A percentile compares a stretch with the other conserved stretches of the same genome.
phyloP scores from a whole-genome alignment of 1,140 invertebrate species.

The Homalodisca vitripennis region DNA sequence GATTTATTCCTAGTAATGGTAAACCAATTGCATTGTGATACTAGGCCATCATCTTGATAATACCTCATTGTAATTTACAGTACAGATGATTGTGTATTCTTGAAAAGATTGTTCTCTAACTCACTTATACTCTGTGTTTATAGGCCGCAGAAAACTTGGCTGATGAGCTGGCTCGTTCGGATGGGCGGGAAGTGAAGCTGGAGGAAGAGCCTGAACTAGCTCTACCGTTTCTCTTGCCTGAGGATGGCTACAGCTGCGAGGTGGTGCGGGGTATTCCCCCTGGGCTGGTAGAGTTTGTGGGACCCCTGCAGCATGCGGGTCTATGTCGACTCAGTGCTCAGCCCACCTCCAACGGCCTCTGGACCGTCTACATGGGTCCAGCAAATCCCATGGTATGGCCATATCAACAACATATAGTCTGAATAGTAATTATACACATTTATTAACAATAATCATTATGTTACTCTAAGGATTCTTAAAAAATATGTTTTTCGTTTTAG shows the following conservation, averaged over 20 bases:
- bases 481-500: conserved; percentile 46
- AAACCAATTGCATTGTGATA: no score
- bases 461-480: neutral
- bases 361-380: conserved; percentile 90
- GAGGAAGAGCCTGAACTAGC: conserved; percentile 88
- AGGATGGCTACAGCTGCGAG: conserved; percentile 98
- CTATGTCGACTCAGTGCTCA: conserved; percentile 88
- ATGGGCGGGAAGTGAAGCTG: conserved; percentile 78
- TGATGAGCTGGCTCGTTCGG: conserved; percentile 85
- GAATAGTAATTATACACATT: no score
- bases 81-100: neutral
- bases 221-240: conserved; percentile 88
- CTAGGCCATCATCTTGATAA: no score
- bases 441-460: no score
- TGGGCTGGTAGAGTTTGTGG: conserved; percentile 83
- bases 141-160: conserved; percentile 89
- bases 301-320: conserved; percentile 80
- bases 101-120: neutral
- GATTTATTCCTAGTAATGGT: no score
- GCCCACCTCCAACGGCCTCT: conserved; percentile 85
- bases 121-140: neutral
- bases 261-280: conserved; percentile 89
- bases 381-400: conserved; percentile 40
- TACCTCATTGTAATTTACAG: neutral
- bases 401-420: no score